These are phyloP conservation scores for Drosophila nr. fundita DNA, from an alignment of 2,888 invertebrate genomes.

Conservation along the genomic window DNA sequence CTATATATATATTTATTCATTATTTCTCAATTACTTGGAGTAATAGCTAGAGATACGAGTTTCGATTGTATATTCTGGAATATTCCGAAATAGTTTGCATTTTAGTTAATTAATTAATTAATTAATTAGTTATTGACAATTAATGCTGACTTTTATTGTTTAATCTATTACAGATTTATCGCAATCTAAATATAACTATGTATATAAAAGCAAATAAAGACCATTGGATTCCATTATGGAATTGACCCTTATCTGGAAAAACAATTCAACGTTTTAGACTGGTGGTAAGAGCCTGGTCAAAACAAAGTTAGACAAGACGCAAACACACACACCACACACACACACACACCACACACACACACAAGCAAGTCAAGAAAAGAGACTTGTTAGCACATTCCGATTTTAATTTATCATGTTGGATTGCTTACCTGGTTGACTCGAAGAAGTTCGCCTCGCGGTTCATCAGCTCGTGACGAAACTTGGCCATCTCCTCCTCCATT, in stretches of 20 bases:
- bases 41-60: not conserved
- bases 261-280: not conserved
- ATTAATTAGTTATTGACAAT: not conserved
- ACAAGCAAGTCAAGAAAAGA: not conserved
- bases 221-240: not conserved
- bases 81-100: not conserved
- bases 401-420: not conserved
- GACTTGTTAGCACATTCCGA: slow-evolving; percentile 4
- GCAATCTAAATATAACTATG: not conserved
- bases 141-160: not conserved
- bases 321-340: not conserved
- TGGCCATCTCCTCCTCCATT: slow-evolving; percentile 99
- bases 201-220: not conserved
- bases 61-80: not conserved
- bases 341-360: not conserved
- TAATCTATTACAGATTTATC: not conserved
- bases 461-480: slow-evolving; percentile 96
- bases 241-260: slow-evolving; percentile 18
- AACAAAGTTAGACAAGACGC: slow-evolving; percentile 8
- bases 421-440: slow-evolving; percentile 91
- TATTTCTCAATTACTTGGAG: not conserved
- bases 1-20: not conserved
- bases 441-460: slow-evolving; percentile 97
- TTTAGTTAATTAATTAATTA: not conserved
- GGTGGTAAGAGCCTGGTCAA: not conserved